phyloP scores from a whole-genome alignment of 1,140 invertebrate genomes.

The Glossosoma conforme region DNA sequence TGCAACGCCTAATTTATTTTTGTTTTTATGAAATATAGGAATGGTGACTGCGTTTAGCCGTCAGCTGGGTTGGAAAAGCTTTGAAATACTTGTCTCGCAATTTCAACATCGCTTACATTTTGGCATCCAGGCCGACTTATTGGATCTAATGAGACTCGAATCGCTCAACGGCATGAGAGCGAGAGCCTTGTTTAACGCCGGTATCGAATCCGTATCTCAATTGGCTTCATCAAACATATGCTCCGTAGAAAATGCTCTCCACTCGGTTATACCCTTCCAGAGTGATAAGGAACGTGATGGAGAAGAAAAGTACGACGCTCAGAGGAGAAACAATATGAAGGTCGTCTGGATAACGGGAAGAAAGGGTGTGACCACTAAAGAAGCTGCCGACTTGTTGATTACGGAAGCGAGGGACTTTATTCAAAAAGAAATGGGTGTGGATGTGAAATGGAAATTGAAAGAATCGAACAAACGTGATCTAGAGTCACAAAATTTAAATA shows the following conservation, averaged over 20 bases:
- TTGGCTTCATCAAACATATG: slow-evolving; percentile 68
- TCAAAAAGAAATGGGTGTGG: slow-evolving; percentile 57
- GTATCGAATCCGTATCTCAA: slow-evolving; percentile 72
- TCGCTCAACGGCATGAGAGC: slow-evolving; percentile 82
- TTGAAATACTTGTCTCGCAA: slow-evolving; percentile 85
- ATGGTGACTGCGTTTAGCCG: slow-evolving; percentile 91
- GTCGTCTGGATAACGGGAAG: slow-evolving; percentile 80
- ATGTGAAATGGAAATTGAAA: slow-evolving; percentile 53
- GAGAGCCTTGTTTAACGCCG: slow-evolving; percentile 76
- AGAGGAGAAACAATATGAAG: slow-evolving; percentile 61
- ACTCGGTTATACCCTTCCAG: slow-evolving; percentile 77
- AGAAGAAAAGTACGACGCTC: slow-evolving; percentile 63
- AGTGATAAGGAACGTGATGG: slow-evolving; percentile 69
- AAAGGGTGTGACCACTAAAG: slow-evolving; percentile 71
- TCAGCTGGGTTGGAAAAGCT: slow-evolving; percentile 86
- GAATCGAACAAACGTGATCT: background rate
- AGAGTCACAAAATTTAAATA: slow-evolving; percentile 1
- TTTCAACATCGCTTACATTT: slow-evolving; percentile 93
- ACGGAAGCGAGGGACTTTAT: slow-evolving; percentile 71
- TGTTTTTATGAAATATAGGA: slow-evolving; percentile 50
- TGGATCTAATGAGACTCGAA: slow-evolving; percentile 84
- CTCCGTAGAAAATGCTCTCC: slow-evolving; percentile 71
- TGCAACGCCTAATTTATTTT: slow-evolving; percentile 24
- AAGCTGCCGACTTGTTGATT: slow-evolving; percentile 78
- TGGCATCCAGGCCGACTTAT: slow-evolving; percentile 86